Base-by-base conservation (phyloP, 64 coral and sea anemone genomes). In the Acropora tenuis region DNA sequence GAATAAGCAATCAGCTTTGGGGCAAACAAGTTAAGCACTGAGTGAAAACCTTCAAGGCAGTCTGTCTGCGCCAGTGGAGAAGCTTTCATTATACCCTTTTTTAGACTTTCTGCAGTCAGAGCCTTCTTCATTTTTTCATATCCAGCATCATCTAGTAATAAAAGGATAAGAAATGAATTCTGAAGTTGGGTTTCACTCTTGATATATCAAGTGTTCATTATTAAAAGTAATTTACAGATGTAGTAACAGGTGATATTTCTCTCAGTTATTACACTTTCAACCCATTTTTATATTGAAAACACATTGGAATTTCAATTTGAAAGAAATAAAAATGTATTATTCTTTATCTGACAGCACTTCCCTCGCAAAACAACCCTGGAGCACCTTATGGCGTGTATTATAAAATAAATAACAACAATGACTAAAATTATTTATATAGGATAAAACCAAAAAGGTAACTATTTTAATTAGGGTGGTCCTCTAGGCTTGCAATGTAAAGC, bases 211-310 rank as follows among this genome's bases (percentile, higher is more conserved):
- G 59, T 63, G 59, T 63, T 63, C 2, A 63, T 78, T 78, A 78
- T 78, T 78, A 78, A 78, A 78, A 78, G 44, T 78, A 48, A 78
- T 78, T 78, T 78, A 48, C 75, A 78, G 75, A 46, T 78, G 75
- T 48, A 78, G 75, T 78, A 43, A 41, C 75, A 78, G 42, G 75
- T 78, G 43, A 78, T 78, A 78, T 78, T 78, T 41, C 75, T 78
- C 44, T 78, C 75, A 78, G 75, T 78, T 78, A 41, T 78, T 78
- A 78, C 41, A 18, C 45, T 78, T 48, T 78, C 75, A 78, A 48
- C 44, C 44, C 45, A 78, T 30, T 0, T 17, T 47, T 78, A 78
- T 78, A 48, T 16, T 78, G 48, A 78, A 78, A 78, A 78, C 46
- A 47, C 9, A 63, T 63, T 10, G 59, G 59, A 63, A 63, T 15